Evolutionary conservation across 2,113 vertebrate species (phyloP), one percentile per base, ranked within the genome.

Genomic region (Onychostoma macrolepis): DNA sequence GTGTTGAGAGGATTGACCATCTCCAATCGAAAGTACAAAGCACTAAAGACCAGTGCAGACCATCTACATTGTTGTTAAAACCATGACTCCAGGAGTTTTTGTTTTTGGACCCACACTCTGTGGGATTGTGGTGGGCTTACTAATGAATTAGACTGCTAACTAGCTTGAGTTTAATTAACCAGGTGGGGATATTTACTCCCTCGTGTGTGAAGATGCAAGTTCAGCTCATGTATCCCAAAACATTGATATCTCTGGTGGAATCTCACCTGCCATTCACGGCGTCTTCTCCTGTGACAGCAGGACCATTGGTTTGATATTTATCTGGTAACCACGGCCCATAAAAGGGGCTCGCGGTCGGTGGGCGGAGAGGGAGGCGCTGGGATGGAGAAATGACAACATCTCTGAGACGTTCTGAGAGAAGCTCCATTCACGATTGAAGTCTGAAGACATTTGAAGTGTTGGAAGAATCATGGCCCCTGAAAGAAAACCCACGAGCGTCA

Each of bases 111-210:
- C 41, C 72, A 28, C 36, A 38, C 63, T 71, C 63, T 83, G 65
- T 69, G 83, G 75, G 72, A 61, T 56, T 67, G 71, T 79, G 48
- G 76, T 56, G 48, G 76, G 76, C n/a, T 79, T 50, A 11, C 48
- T 89, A 61, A 88, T 80, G 72, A 79, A 88, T 87, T 88, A 86
- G 75, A 7, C 85, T 41, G 86, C 74, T 86, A 88, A 83, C 84
- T 4, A 81, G 61, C 26, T 17, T 13, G 33, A 38, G 78, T 69
- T 81, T 48, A 85, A 86, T 90, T 53, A 90, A 56, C 26, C 81
- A 8, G 50, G 30, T 26, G 83, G 83, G 83, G 67, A 76, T 88
- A 86, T 65, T 88, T 74, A 86, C 71, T 86, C 87, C 84, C 87
- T 61, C n/a, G 6, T 26, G 15, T 12, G 41, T 9, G 15, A 86